Evolutionary conservation across 2,888 invertebrate genomes (phyloP).

Genomic region (Strigamia crassipes): DNA sequence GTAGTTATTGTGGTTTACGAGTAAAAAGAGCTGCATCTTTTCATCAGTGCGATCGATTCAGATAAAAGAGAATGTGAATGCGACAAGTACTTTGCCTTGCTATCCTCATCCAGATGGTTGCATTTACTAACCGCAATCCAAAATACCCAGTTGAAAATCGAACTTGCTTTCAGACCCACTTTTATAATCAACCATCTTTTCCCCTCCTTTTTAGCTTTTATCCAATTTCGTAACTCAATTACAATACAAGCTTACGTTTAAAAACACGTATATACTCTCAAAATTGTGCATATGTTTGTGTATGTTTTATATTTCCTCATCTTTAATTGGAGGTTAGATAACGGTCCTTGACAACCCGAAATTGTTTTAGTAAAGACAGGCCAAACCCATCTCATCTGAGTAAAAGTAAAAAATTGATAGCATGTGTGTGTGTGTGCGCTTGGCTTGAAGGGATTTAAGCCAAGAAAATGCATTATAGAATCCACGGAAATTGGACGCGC

Average conservation of each 20-base stretch:
- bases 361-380: constrained; percentile 24
- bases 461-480: constrained; percentile 19
- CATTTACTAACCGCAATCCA: neutral
- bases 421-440: neutral
- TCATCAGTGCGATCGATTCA: neutral
- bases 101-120: neutral
- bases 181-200: neutral
- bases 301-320: neutral
- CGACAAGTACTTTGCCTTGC: constrained; percentile 21
- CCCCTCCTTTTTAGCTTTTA: neutral
- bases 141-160: neutral
- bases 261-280: neutral
- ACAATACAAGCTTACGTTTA: too few species aligned
- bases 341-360: neutral
- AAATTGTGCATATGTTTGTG: neutral
- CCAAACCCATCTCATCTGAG: constrained; percentile 18
- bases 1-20: neutral
- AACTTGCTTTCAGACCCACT: neutral
- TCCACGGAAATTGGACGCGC: constrained; percentile 13
- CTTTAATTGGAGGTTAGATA: neutral
- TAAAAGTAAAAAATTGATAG: constrained; percentile 25
- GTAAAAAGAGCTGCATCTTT: constrained; percentile 10
- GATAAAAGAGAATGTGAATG: neutral
- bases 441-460: constrained; percentile 17
- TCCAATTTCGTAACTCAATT: neutral